These are phyloP conservation scores for Catharus bicknelli DNA, from an alignment of 2,113 vertebrate species.

Conservation along the genomic window DNA sequence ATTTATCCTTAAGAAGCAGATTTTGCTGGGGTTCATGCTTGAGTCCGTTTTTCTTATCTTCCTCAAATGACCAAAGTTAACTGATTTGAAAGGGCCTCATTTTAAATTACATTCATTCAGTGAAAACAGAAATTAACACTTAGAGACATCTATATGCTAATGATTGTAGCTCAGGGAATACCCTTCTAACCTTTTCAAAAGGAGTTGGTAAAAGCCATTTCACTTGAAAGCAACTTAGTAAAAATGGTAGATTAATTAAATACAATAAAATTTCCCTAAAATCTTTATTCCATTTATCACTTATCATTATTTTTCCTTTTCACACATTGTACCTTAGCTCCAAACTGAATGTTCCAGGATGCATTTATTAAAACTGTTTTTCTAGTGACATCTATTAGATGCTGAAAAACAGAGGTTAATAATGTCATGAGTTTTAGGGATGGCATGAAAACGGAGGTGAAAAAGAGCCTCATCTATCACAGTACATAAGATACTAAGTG, in stretches of 20 bases:
- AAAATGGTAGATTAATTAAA: conserved; percentile 83
- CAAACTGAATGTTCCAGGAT: conserved; percentile 52
- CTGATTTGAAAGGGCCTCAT: conserved; percentile 80
- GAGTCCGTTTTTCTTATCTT: conserved; percentile 78
- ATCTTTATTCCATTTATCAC: conserved; percentile 75
- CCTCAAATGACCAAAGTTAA: conserved; percentile 77
- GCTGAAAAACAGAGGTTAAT: conserved; percentile 62
- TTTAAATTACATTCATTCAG: conserved; percentile 82
- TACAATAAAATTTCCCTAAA: conserved; percentile 78
- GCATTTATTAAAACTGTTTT: conserved; percentile 62
- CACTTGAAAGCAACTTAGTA: conserved; percentile 82
- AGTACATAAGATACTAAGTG: conserved; percentile 4
- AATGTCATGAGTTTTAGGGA: conserved; percentile 51
- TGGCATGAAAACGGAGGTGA: conserved; percentile 27
- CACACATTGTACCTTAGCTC: conserved; percentile 41
- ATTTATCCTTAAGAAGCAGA: conserved; percentile 74
- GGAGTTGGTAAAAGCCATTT: conserved; percentile 79
- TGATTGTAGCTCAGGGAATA: conserved; percentile 83
- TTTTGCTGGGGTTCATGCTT: conserved; percentile 66
- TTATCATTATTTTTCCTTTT: conserved; percentile 69
- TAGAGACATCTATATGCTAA: conserved; percentile 84
- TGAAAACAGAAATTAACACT: conserved; percentile 85
- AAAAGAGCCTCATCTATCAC: conserved; percentile 36
- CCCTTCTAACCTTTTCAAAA: conserved; percentile 83
- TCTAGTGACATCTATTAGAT: conserved; percentile 55